Conservation (phyloP, 30 jellyfish, hydroid and myxozoan genomes). For the Aurelia sp. region DNA sequence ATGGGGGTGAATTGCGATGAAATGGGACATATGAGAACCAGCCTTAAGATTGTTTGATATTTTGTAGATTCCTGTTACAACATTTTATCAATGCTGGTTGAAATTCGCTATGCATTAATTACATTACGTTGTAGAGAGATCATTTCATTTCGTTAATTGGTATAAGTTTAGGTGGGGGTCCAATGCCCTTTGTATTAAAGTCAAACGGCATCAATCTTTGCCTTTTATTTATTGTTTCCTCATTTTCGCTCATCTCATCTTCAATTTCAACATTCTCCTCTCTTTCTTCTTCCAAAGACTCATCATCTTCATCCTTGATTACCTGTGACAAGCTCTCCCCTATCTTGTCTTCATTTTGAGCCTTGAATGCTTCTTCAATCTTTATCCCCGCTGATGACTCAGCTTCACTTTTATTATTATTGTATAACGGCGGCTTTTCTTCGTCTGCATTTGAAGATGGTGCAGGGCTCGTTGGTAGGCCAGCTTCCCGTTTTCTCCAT, state of each 20-base stretch:
- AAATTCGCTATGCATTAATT: too few relatives aligned
- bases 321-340: neutral
- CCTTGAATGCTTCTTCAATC: neutral
- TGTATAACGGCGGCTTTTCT: neutral
- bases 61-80: too few relatives aligned
- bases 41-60: too few relatives aligned
- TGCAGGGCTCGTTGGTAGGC: neutral
- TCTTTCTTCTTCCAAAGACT: neutral
- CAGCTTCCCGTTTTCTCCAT: slow-evolving; percentile 74
- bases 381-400: neutral
- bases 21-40: too few relatives aligned
- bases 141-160: slow-evolving; percentile 24
- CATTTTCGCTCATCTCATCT: neutral
- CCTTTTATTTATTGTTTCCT: neutral
- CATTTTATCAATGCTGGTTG: too few relatives aligned
- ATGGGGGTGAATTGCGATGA: too few relatives aligned
- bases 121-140: too few relatives aligned
- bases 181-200: slow-evolving; percentile 33
- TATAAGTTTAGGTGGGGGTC: slow-evolving; percentile 72
- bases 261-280: slow-evolving; percentile 1
- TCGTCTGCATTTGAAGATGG: slow-evolving; percentile 1
- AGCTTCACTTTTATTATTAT: neutral
- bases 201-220: slow-evolving; percentile 8
- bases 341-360: neutral
- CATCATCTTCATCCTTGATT: neutral